These are phyloP conservation scores for Agrotis clavis DNA, from an alignment of 2,888 invertebrate species.

Conservation along the genomic window DNA sequence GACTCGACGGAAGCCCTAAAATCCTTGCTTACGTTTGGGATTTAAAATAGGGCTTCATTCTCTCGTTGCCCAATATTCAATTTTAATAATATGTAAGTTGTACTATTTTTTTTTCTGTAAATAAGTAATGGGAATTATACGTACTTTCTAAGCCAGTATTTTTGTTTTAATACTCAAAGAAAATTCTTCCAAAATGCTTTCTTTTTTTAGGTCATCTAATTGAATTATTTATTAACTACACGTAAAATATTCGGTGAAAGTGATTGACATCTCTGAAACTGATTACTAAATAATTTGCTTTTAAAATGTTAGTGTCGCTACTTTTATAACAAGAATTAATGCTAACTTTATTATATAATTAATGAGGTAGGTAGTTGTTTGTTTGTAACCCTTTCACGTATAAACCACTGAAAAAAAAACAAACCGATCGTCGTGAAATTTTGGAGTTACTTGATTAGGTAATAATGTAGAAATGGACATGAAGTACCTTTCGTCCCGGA, in stretches of 20 bases:
- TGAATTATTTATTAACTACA: slow-evolving; percentile 55
- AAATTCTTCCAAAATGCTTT: slow-evolving; percentile 26
- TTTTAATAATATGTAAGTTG: too few species aligned
- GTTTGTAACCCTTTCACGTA: too few species aligned
- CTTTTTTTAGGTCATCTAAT: slow-evolving; percentile 58
- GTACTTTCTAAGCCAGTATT: neutral
- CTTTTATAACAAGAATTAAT: slow-evolving; percentile 5
- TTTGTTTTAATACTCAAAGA: slow-evolving; percentile 5
- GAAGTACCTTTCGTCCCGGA: too few species aligned
- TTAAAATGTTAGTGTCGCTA: slow-evolving; percentile 26
- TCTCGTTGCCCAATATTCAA: neutral
- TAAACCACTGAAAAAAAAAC: too few species aligned
- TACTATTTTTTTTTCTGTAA: neutral
- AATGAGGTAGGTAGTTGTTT: too few species aligned
- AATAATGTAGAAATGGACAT: too few species aligned
- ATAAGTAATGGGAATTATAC: neutral
- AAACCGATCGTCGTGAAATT: too few species aligned
- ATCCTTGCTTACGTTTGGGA: too few species aligned
- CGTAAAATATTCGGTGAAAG: slow-evolving; percentile 60
- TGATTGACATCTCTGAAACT: slow-evolving; percentile 54
- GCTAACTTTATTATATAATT: neutral
- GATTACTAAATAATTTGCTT: slow-evolving; percentile 60
- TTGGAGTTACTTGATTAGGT: too few species aligned
- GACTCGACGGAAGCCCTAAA: too few species aligned
- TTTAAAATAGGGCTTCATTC: neutral